Conservation (phyloP, 2,888 invertebrate species). For the Yponomeuta evonymella region DNA sequence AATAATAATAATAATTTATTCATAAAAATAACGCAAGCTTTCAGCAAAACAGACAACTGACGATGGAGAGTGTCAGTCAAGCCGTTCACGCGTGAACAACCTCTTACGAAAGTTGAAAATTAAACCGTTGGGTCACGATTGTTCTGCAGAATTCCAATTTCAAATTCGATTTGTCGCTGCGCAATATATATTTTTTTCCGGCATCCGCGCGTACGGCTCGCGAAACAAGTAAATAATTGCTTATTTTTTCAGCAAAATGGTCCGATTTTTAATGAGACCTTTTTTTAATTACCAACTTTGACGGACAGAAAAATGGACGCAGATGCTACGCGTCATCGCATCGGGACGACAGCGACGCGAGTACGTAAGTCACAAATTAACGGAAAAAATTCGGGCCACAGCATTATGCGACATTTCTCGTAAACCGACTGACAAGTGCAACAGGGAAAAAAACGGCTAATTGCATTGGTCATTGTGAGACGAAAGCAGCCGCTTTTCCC, state of each 20-base stretch:
- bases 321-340: conserved; percentile 3
- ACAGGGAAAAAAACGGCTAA: conserved; percentile 65
- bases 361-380: conserved; percentile 55
- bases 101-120: conserved; percentile 45
- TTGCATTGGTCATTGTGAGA: conserved; percentile 67
- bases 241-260: neutral
- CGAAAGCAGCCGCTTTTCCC: conserved; percentile 71
- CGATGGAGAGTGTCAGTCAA: conserved; percentile 58
- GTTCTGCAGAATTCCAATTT: conserved; percentile 5
- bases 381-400: conserved; percentile 53
- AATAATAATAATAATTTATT: neutral
- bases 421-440: conserved; percentile 51
- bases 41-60: conserved; percentile 37
- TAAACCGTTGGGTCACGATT: conserved; percentile 9
- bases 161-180: conserved; percentile 5
- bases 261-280: neutral
- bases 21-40: neutral
- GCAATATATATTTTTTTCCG: neutral
- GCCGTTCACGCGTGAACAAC: conserved; percentile 56
- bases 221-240: neutral
- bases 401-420: conserved; percentile 63
- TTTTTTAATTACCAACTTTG: conserved; percentile 10
- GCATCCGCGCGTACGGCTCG: neutral
- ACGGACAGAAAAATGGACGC: conserved; percentile 14
- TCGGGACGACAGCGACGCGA: conserved; percentile 25